Conservation (phyloP, 1,140 invertebrate genomes). For the Andricus grossulariae region DNA sequence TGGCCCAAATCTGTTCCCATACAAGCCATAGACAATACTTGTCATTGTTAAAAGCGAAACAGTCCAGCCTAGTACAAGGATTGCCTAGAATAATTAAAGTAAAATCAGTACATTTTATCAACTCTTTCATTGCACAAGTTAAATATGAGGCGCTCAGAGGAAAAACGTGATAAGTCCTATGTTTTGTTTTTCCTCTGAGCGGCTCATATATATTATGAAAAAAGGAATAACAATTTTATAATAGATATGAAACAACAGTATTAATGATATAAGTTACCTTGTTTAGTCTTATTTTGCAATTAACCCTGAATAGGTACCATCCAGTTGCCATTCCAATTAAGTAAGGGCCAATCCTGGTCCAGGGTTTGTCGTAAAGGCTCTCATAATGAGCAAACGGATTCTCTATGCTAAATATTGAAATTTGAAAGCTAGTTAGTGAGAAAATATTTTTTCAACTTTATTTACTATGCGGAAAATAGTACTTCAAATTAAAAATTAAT, state of each 20-base stretch:
- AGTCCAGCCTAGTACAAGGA: constrained; percentile 62
- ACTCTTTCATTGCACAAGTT: not conserved
- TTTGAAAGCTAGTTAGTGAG: constrained; percentile 3
- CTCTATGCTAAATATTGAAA: constrained; percentile 62
- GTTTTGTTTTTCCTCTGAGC: no score
- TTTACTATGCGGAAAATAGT: no score
- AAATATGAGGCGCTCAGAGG: no score
- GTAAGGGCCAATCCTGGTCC: constrained; percentile 71
- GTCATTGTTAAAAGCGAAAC: constrained; percentile 58
- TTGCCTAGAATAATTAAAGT: constrained; percentile 48
- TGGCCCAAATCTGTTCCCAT: constrained; percentile 60
- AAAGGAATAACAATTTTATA: not conserved
- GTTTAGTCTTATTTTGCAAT: constrained; percentile 64
- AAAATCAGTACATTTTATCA: not conserved
- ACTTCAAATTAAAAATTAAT: no score
- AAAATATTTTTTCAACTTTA: not conserved
- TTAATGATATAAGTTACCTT: constrained; percentile 52
- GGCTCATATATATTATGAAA: not conserved
- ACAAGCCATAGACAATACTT: constrained; percentile 69
- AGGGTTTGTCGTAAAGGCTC: constrained; percentile 72
- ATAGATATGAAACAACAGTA: constrained; percentile 23
- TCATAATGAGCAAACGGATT: constrained; percentile 72
- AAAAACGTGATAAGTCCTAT: no score
- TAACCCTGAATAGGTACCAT: constrained; percentile 66
- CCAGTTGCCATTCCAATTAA: constrained; percentile 70